A percentile compares a stretch with the other conserved stretches of the same genome.
These are phyloP conservation scores for Reinhardtius hippoglossoides DNA, from an alignment of 2,113 vertebrate genomes.

Conservation along the genomic window DNA sequence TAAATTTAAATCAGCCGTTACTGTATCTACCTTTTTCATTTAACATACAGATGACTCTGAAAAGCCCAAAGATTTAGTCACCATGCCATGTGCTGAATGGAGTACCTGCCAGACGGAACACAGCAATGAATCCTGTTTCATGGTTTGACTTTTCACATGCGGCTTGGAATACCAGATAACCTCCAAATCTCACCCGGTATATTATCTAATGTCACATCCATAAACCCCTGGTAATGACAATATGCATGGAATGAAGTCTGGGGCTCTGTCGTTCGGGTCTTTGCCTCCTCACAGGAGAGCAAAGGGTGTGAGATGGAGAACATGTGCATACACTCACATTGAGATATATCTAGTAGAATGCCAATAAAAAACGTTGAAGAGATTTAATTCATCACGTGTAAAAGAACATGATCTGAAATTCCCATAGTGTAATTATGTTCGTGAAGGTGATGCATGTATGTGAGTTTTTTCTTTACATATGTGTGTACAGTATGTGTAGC, in stretches of 20 bases:
- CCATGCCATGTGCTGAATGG: constrained; percentile 32
- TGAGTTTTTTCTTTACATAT: background rate
- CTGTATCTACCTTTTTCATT: constrained; percentile 44
- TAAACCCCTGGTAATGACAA: constrained; percentile 51
- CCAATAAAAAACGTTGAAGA: background rate
- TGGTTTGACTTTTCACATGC: constrained; percentile 61
- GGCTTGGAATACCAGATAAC: constrained; percentile 67
- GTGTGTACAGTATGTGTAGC: background rate
- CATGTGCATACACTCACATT: background rate
- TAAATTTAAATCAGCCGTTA: constrained; percentile 52
- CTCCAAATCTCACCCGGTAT: constrained; percentile 54
- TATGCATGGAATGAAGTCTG: constrained; percentile 53
- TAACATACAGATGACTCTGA: constrained; percentile 39
- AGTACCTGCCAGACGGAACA: constrained; percentile 34
- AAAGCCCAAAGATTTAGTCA: constrained; percentile 56
- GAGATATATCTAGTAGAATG: background rate
- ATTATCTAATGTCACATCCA: constrained; percentile 68
- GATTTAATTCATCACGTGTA: background rate
- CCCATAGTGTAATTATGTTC: background rate
- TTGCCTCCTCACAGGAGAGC: constrained; percentile 16
- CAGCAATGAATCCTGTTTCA: constrained; percentile 59
- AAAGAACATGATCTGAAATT: background rate
- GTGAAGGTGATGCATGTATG: background rate
- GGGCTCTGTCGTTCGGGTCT: constrained; percentile 33
- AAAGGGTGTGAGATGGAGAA: constrained; percentile 10